Conservation (phyloP, 2,888 invertebrate genomes). For the Calliopum simillimum region DNA sequence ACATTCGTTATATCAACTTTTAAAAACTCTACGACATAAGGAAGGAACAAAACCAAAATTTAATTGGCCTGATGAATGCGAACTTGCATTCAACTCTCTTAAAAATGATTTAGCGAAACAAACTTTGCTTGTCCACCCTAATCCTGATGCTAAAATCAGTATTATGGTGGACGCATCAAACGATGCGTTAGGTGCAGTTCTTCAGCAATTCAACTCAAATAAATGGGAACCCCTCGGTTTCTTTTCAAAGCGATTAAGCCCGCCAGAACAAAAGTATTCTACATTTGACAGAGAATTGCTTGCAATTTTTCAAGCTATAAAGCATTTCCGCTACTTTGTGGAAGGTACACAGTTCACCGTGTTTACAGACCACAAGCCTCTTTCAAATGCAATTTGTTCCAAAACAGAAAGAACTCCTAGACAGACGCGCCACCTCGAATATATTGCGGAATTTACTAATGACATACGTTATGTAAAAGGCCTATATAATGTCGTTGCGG, state of each 20-base stretch:
- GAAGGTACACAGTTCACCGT: conserved; percentile 25
- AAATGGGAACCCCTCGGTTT: conserved; percentile 16
- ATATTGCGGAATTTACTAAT: conserved; percentile 28
- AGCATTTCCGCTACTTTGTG: conserved; percentile 38
- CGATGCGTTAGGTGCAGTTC: conserved; percentile 15
- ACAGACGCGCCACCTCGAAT: conserved; percentile 10
- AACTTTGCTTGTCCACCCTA: neutral
- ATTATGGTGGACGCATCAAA: conserved; percentile 20
- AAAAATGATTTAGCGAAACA: conserved; percentile 9
- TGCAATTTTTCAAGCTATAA: conserved; percentile 37
- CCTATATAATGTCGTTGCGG: conserved; percentile 8
- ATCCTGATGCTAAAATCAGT: conserved; percentile 1
- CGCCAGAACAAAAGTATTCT: conserved; percentile 16
- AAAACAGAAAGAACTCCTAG: neutral
- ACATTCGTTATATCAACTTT: conserved; percentile 12
- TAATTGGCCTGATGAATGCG: conserved; percentile 2
- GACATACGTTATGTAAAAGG: too few relatives aligned
- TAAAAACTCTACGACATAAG: neutral
- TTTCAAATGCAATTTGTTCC: neutral
- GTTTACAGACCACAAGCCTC: neutral
- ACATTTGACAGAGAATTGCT: conserved; percentile 34
- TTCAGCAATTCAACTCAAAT: neutral
- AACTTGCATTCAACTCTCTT: neutral
- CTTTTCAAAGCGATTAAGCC: neutral
- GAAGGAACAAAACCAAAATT: conserved; percentile 9